Percentiles rank a stretch among this genome's conserved stretches.
These are phyloP conservation scores for Apomyelois bistriatella DNA, from an alignment of 2,888 invertebrate genomes.

Conservation along the genomic window DNA sequence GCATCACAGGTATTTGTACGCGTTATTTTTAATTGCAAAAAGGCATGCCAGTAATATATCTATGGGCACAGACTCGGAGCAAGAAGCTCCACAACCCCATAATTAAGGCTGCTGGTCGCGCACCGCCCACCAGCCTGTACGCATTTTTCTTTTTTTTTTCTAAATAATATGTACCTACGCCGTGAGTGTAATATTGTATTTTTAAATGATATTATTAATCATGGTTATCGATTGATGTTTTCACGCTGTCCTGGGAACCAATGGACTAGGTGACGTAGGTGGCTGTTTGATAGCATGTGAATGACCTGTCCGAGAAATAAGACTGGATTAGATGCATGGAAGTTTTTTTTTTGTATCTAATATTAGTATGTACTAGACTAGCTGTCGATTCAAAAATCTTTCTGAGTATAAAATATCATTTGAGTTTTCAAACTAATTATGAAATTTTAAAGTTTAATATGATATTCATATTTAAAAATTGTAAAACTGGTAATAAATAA, in stretches of 20 bases:
- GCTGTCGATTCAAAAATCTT: too few relatives aligned
- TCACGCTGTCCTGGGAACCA: neutral
- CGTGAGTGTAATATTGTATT: constrained; percentile 6
- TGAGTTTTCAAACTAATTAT: too few relatives aligned
- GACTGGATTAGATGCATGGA: too few relatives aligned
- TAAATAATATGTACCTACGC: constrained; percentile 4
- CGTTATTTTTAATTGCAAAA: neutral
- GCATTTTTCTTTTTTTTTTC: constrained; percentile 13
- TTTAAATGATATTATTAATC: constrained; percentile 8
- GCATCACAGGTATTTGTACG: neutral
- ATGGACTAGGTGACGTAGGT: neutral
- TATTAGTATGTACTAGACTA: too few relatives aligned
- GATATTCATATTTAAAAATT: too few relatives aligned
- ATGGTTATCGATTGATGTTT: constrained; percentile 3
- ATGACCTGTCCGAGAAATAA: neutral
- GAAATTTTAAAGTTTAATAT: too few relatives aligned
- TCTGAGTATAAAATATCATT: too few relatives aligned
- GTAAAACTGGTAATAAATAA: too few relatives aligned
- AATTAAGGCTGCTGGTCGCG: constrained; percentile 21
- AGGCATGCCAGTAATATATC: constrained; percentile 2
- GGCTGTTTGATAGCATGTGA: neutral
- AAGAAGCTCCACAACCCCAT: constrained; percentile 21
- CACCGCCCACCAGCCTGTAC: constrained; percentile 21
- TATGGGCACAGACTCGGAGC: constrained; percentile 3
- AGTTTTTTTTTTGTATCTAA: too few relatives aligned